phyloP scores from a whole-genome alignment of 2,888 invertebrate genomes.

The Scaptodrosophila latifasciaeformis region DNA sequence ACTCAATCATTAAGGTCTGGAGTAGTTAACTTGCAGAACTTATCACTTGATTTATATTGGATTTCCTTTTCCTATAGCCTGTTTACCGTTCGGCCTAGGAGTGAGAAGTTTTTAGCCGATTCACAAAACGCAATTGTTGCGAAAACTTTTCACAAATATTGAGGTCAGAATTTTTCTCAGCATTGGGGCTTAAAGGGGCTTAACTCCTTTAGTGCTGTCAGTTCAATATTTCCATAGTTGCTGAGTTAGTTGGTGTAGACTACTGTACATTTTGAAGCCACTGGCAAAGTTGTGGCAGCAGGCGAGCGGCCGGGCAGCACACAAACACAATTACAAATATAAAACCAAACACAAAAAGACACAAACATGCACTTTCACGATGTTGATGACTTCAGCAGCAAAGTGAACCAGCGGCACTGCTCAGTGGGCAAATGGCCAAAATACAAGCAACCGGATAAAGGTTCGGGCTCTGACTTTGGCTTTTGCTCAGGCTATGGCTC shows the following conservation, averaged over 20 bases:
- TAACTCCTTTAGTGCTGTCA: conserved; percentile 1
- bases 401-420: neutral
- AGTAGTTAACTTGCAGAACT: too few species aligned
- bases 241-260: neutral
- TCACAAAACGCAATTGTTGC: conserved; percentile 59
- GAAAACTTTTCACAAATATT: conserved; percentile 63
- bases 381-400: conserved; percentile 6
- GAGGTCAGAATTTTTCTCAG: conserved; percentile 59
- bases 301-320: conserved; percentile 13
- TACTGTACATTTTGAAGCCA: conserved; percentile 44
- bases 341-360: neutral
- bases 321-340: conserved; percentile 5
- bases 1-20: too few species aligned
- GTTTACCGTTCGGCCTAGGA: too few species aligned
- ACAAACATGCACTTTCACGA: neutral
- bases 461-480: too few species aligned
- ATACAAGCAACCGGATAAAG: neutral
- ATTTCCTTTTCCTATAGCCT: too few species aligned
- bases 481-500: too few species aligned
- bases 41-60: too few species aligned
- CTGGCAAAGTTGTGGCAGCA: conserved; percentile 58
- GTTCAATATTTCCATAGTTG: too few species aligned
- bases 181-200: too few species aligned
- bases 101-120: conserved; percentile 16
- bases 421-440: neutral